phyloP scores from a whole-genome alignment of 1,140 invertebrate species.

The Euwallacea fornicatus region DNA sequence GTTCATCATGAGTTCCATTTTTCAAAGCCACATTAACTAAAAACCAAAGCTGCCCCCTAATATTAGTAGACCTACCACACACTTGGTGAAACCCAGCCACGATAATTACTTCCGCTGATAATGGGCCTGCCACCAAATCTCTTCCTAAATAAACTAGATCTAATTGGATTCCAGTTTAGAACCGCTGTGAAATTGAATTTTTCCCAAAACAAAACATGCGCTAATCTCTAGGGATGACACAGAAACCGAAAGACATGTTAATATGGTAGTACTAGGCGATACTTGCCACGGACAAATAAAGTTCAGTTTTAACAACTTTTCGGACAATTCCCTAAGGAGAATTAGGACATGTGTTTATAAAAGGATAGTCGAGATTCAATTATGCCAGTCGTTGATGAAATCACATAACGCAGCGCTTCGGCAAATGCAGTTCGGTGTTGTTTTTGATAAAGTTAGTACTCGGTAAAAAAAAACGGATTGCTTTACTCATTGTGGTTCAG shows the following conservation, averaged over 20 bases:
- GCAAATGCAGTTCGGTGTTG: constrained; percentile 19
- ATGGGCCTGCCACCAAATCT: too few species aligned
- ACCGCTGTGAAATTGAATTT: constrained; percentile 35
- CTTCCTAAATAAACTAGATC: too few species aligned
- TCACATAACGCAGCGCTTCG: constrained; percentile 10
- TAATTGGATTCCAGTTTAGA: not conserved
- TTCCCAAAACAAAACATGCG: constrained; percentile 40
- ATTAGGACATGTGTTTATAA: constrained; percentile 44
- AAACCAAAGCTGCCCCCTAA: too few species aligned
- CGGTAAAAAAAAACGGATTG: too few species aligned
- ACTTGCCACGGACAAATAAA: constrained; percentile 47
- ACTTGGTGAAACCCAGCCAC: too few species aligned
- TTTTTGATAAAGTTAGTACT: too few species aligned
- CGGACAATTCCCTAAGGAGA: constrained; percentile 42
- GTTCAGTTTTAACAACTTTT: constrained; percentile 42
- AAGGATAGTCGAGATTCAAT: constrained; percentile 37
- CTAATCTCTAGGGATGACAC: constrained; percentile 48
- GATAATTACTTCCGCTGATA: too few species aligned
- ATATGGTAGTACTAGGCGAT: constrained; percentile 50
- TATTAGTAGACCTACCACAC: too few species aligned
- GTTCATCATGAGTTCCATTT: too few species aligned
- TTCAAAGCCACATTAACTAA: too few species aligned
- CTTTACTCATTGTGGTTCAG: too few species aligned
- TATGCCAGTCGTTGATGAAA: constrained; percentile 32
- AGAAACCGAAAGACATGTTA: constrained; percentile 32